phyloP scores from a whole-genome alignment of 2,113 vertebrate species.

The Stigmatopora nigra region DNA sequence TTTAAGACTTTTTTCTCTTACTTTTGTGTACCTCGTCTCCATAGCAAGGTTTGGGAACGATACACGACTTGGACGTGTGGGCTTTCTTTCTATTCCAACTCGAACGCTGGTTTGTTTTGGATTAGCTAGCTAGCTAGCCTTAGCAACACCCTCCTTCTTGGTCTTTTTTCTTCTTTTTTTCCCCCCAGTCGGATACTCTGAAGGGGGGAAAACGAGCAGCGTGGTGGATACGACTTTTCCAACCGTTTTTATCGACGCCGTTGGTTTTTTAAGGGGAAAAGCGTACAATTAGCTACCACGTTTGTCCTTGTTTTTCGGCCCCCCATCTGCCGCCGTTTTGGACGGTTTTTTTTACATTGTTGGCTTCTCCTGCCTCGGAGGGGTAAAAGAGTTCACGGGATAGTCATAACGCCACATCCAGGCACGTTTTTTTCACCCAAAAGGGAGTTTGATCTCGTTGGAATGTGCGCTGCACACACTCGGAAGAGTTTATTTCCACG shows the following conservation, averaged over 20 bases:
- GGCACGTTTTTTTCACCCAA: conserved; percentile 43
- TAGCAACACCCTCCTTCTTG: not conserved
- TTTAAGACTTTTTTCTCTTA: conserved; percentile 3
- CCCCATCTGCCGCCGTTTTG: not conserved
- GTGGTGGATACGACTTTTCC: conserved; percentile 36
- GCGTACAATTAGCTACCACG: conserved; percentile 8
- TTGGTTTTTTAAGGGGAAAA: not conserved
- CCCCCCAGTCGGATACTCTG: conserved; percentile 35
- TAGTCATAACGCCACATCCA: conserved; percentile 44
- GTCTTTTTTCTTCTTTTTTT: not conserved
- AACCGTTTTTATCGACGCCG: conserved; percentile 36
- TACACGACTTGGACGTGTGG: conserved; percentile 17
- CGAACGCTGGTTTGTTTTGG: conserved; percentile 58
- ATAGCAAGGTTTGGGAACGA: conserved; percentile 9
- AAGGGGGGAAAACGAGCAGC: conserved; percentile 45
- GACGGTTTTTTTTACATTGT: conserved; percentile 5
- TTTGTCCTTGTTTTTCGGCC: not conserved
- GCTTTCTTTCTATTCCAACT: conserved; percentile 16
- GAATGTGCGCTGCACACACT: conserved; percentile 38
- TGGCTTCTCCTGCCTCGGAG: conserved; percentile 48
- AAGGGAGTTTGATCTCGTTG: conserved; percentile 51
- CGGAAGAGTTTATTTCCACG: not conserved
- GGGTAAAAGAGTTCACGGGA: conserved; percentile 65
- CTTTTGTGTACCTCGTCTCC: conserved; percentile 36
- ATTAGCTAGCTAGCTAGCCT: conserved; percentile 59